Base-by-base conservation (phyloP, 2,888 invertebrate genomes). In the Epinotia bilunana region DNA sequence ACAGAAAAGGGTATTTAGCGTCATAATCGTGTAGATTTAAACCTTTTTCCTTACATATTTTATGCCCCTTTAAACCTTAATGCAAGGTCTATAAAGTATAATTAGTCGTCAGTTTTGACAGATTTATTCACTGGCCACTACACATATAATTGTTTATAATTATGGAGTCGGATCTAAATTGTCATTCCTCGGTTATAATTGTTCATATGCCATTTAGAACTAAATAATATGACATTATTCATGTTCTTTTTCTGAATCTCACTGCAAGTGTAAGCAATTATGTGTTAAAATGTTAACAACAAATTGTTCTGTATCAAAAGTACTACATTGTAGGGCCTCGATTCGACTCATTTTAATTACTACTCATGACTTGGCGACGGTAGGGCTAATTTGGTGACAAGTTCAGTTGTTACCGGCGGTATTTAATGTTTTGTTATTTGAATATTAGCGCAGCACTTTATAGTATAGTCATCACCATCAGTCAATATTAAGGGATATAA, bases 1-100 rank as follows among this genome's bases (percentile, higher is more conserved):
- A 16, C 28, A 18, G 43, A 64, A 65, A 72, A 72, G 65, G 43
- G 72, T 46, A 72, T 63, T 72, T 72, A 72, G 64, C 64, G 65
- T 65, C 65, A 65, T 72, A 72, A 65, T 58, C 28, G 33, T 46
- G 64, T 49, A 49, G 58, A 64, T 72, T 64, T 20, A n/a, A 72
- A 18, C 43, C 46, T 49, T 64, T 58, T 49, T 57, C 4, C 20
- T 43, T 5, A 11, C 23, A 61, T 61, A 16, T 61, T 57, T 58
- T n/a, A n/a, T 20, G 11, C 65, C 6, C 18, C 7, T 46, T 69
- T 43, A 6, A 23, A 16, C 67, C 13, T n/a, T 60, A 60, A 12
- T 1, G 9, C 28, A 46, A 60, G 12, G 20, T 11, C 39, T 2
- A 68, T 43, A 46, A 20, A 43, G 57, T 23, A 11, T 23, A 43